phyloP scores from a whole-genome alignment of 2,888 invertebrate genomes.

The Scrobipalpa atriplicella region DNA sequence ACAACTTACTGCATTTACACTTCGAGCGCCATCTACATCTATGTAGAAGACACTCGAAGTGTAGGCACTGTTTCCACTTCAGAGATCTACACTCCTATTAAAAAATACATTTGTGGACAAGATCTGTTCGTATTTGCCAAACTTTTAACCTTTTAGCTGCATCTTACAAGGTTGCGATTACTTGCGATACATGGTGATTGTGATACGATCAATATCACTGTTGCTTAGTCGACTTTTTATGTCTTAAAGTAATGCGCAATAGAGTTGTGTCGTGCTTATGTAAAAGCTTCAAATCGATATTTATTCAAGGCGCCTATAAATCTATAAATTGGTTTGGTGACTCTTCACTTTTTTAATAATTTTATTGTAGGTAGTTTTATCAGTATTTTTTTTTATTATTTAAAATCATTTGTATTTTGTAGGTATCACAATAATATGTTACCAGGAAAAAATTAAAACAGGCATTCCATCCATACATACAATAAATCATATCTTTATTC shows the following conservation, averaged over 20 bases:
- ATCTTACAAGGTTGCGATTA: conserved; percentile 1
- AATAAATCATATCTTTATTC: too few relatives aligned
- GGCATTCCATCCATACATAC: too few relatives aligned
- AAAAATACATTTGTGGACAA: background rate
- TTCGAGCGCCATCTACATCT: background rate
- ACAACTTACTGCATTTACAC: conserved; percentile 17
- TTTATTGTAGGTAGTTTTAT: too few relatives aligned
- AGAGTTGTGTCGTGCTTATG: background rate
- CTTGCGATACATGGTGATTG: background rate
- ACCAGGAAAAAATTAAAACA: too few relatives aligned
- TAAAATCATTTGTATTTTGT: too few relatives aligned
- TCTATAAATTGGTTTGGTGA: too few relatives aligned
- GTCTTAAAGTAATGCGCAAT: background rate
- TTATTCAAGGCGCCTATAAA: too few relatives aligned
- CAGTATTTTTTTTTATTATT: too few relatives aligned
- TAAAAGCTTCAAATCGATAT: background rate
- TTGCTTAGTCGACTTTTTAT: background rate
- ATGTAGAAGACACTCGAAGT: too few relatives aligned
- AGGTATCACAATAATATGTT: too few relatives aligned
- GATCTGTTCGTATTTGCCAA: conserved; percentile 33
- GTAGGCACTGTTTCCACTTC: conserved; percentile 47
- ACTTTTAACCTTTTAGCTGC: background rate
- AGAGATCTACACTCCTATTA: background rate
- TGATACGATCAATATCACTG: background rate
- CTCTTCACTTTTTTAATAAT: too few relatives aligned